Conservation (phyloP, 1,140 invertebrate species). For the Bombus picipes region DNA sequence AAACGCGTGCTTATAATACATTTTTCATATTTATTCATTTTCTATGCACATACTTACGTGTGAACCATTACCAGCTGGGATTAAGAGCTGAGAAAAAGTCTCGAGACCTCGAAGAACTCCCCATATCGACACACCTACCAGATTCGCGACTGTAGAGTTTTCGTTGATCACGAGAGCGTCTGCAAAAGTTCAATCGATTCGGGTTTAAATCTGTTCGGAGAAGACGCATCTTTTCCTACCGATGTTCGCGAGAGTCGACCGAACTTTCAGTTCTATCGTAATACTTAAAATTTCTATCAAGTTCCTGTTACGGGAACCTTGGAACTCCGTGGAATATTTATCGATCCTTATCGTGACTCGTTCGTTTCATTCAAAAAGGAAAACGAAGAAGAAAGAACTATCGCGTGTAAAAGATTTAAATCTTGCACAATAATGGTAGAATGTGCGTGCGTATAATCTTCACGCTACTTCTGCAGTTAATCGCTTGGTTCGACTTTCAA, state of each 20-base stretch:
- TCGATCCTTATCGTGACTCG: not conserved
- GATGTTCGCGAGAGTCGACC: not conserved
- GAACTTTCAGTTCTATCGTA: not conserved
- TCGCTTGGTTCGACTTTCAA: slow-evolving; percentile 29
- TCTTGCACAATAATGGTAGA: not conserved
- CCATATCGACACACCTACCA: slow-evolving; percentile 86
- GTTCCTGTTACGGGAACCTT: too few species aligned
- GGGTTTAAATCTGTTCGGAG: not conserved
- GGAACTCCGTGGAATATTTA: too few species aligned
- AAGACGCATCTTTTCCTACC: not conserved
- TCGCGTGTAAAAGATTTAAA: not conserved
- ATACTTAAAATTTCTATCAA: not conserved
- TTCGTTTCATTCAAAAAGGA: not conserved
- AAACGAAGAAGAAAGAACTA: not conserved
- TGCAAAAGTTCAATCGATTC: slow-evolving; percentile 56
- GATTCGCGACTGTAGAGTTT: slow-evolving; percentile 59
- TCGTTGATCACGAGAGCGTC: slow-evolving; percentile 76
- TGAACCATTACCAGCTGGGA: slow-evolving; percentile 78
- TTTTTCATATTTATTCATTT: not conserved
- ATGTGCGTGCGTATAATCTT: not conserved
- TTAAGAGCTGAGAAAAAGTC: slow-evolving; percentile 89
- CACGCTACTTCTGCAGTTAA: not conserved
- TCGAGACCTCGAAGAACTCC: slow-evolving; percentile 90
- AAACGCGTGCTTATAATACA: not conserved
- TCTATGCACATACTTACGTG: slow-evolving; percentile 74